phyloP scores from a whole-genome alignment of 2,113 vertebrate species.

The Rhinogobius similis region DNA sequence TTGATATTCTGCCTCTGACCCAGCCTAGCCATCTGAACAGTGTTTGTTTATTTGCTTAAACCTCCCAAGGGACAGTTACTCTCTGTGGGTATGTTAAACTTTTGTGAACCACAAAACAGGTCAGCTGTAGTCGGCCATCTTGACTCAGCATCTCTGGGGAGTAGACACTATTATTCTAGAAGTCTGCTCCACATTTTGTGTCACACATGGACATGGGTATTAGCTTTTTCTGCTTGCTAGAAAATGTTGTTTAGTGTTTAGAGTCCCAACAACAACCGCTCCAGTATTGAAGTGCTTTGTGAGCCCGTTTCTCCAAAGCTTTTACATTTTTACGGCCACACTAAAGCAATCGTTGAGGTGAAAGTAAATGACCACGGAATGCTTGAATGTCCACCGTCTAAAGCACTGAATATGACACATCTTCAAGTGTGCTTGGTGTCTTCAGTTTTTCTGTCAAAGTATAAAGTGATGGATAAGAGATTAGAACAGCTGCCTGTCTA shows the following conservation, averaged over 20 bases:
- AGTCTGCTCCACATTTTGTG: conserved; percentile 15
- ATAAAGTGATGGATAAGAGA: not conserved
- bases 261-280: conserved; percentile 1
- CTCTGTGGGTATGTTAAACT: conserved; percentile 24
- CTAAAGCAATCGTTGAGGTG: not conserved
- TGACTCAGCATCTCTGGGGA: conserved; percentile 34
- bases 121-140: conserved; percentile 28
- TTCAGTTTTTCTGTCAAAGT: not conserved
- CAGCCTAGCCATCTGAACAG: not conserved
- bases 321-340: conserved; percentile 4
- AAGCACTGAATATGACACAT: not conserved
- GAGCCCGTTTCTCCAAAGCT: not conserved
- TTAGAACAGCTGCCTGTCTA: not conserved
- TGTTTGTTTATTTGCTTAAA: conserved; percentile 24
- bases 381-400: not conserved
- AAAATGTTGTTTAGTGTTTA: not conserved
- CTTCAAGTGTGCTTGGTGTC: conserved; percentile 1
- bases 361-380: not conserved
- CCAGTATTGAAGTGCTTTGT: not conserved
- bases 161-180: conserved; percentile 9
- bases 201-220: not conserved
- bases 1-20: not conserved
- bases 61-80: conserved; percentile 6
- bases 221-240: not conserved
- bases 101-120: conserved; percentile 25